These are phyloP conservation scores for Pseudotriccus pelzelni DNA, from an alignment of 2,797 vertebrate species.

Conservation along the genomic window DNA sequence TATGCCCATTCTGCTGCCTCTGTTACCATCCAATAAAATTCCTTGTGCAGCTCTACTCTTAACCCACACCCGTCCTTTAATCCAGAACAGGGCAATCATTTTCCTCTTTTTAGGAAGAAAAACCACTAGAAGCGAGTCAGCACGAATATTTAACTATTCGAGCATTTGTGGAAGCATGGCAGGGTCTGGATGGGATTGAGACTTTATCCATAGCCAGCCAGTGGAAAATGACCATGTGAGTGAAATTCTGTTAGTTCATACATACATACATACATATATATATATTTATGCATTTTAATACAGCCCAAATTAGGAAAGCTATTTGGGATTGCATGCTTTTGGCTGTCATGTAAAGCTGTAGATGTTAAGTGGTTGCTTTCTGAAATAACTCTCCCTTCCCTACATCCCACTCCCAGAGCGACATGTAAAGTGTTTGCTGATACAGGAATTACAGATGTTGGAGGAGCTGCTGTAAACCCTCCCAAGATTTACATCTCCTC, in stretches of 20 bases:
- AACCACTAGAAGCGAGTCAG: background rate
- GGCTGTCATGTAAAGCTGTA: background rate
- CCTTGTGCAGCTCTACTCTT: background rate
- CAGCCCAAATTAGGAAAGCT: background rate
- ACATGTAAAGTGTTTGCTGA: background rate
- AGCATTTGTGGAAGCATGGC: background rate
- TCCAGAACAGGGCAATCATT: background rate
- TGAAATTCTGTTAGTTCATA: background rate
- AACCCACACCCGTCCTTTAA: background rate
- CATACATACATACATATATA: too few relatives aligned
- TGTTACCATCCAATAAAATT: background rate
- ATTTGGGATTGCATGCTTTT: background rate
- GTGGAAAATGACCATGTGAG: background rate
- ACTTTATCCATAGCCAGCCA: background rate
- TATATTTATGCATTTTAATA: background rate
- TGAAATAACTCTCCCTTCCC: slow-evolving; percentile 1
- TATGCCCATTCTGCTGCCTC: background rate
- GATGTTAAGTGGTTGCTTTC: background rate
- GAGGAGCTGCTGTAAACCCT: slow-evolving; percentile 12
- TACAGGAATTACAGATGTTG: slow-evolving; percentile 19
- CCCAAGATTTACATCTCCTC: slow-evolving; percentile 19
- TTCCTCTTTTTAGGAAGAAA: background rate
- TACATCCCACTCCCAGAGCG: background rate
- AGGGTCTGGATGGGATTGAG: background rate
- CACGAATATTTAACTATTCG: background rate